Evolutionary conservation across 2,113 vertebrate species (phyloP).

Genomic region (Seriola dumerili): DNA sequence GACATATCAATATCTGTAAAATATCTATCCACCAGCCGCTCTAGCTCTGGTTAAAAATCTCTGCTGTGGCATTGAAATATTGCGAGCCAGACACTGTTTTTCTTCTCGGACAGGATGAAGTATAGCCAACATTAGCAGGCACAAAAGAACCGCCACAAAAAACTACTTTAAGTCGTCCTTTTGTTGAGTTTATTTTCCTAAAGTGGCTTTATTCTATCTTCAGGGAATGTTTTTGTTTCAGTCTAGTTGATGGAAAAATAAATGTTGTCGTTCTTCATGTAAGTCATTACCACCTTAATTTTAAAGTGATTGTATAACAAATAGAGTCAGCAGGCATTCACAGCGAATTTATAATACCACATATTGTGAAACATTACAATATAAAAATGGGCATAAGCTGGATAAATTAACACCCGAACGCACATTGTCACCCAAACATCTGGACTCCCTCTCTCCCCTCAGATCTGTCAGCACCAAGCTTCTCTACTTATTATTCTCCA

Average conservation of each 20-base stretch:
- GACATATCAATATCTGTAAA: not conserved
- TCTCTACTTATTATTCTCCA: conserved; percentile 16
- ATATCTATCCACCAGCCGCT: not conserved
- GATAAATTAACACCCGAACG: conserved; percentile 22
- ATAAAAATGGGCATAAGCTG: conserved; percentile 6
- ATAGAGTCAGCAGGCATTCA: not conserved
- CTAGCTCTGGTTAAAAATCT: not conserved
- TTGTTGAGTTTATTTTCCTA: conserved; percentile 12
- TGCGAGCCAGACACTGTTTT: conserved; percentile 17
- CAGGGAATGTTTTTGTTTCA: not conserved
- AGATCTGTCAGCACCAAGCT: conserved; percentile 10
- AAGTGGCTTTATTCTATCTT: conserved; percentile 25
- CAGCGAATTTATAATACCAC: not conserved
- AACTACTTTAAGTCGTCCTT: conserved; percentile 5
- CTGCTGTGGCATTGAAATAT: conserved; percentile 38
- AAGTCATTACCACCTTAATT: not conserved
- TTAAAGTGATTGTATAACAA: not conserved
- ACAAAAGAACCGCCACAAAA: conserved; percentile 29
- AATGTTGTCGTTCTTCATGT: not conserved
- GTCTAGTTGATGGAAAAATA: not conserved
- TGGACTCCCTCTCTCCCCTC: conserved; percentile 17
- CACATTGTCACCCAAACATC: conserved; percentile 27
- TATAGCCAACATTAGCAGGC: conserved; percentile 47
- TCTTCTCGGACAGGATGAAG: conserved; percentile 47
- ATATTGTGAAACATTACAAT: not conserved